Percentiles rank a stretch among this genome's conserved stretches.
These are phyloP conservation scores for Cyclina sinensis DNA, from an alignment of 1,140 invertebrate species.

Conservation along the genomic window DNA sequence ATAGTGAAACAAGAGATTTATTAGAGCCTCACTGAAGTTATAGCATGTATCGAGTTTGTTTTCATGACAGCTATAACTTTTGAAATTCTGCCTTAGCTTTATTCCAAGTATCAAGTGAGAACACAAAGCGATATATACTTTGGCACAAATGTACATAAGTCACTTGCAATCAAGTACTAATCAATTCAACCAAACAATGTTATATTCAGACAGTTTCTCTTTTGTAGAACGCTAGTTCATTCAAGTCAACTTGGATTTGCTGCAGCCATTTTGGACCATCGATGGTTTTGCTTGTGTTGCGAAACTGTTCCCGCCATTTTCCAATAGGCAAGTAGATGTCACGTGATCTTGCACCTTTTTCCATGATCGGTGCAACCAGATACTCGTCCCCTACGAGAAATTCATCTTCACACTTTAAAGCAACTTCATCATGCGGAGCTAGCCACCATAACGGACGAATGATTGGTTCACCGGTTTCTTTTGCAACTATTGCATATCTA, in stretches of 20 bases:
- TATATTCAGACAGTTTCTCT: background rate
- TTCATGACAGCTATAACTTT: no score
- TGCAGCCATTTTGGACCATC: conserved; percentile 90
- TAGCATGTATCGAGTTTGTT: no score
- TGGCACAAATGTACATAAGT: no score
- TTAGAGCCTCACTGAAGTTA: no score
- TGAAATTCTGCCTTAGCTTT: no score
- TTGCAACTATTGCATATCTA: conserved; percentile 70
- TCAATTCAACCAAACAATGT: no score
- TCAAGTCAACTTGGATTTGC: conserved; percentile 88
- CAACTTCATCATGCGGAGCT: conserved; percentile 92
- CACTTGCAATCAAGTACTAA: no score
- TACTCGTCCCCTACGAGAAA: conserved; percentile 94
- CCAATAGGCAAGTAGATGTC: conserved; percentile 90
- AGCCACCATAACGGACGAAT: conserved; percentile 97
- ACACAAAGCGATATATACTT: no score
- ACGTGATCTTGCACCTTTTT: conserved; percentile 89
- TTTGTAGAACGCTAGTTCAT: conserved; percentile 77
- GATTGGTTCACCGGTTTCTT: conserved; percentile 80
- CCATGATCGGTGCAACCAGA: conserved; percentile 94
- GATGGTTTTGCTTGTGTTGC: conserved; percentile 77
- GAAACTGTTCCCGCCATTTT: conserved; percentile 73
- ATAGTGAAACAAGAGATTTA: no score
- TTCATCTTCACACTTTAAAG: conserved; percentile 93
- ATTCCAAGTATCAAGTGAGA: no score